Evolutionary conservation across 2,113 vertebrate species (phyloP).

Genomic region (Chaenocephalus aceratus): DNA sequence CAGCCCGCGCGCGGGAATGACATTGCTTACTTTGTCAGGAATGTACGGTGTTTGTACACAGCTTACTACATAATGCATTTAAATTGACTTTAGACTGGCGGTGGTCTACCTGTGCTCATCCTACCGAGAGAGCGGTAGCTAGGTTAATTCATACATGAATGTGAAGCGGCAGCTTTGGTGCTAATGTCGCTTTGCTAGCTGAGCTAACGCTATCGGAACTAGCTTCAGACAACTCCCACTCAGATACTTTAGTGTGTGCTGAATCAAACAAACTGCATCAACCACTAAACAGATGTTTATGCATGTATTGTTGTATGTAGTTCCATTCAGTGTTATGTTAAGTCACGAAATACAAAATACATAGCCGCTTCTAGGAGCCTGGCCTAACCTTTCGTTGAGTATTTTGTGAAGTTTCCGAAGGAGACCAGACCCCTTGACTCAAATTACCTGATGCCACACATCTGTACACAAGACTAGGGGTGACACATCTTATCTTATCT

Average conservation of each 20-base stretch:
- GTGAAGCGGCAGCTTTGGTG: not conserved
- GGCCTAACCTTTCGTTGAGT: not conserved
- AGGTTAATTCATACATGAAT: rapidly evolving
- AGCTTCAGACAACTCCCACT: not conserved
- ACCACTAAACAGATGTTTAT: not conserved
- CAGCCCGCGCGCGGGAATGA: slow-evolving; percentile 76
- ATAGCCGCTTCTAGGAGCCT: not conserved
- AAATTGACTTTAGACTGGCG: rapidly evolving
- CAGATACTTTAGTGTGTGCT: too few species aligned
- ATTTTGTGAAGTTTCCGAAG: too few species aligned
- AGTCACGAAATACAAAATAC: not conserved
- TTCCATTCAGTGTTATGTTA: too few species aligned
- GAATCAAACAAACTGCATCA: not conserved
- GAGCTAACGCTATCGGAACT: slow-evolving; percentile 25
- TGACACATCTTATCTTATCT: too few species aligned
- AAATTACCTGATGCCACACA: not conserved
- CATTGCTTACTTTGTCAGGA: not conserved
- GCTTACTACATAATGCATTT: rapidly evolving
- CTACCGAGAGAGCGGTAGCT: rapidly evolving
- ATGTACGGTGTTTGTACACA: not conserved
- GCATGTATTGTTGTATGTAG: not conserved
- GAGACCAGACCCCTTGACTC: not conserved
- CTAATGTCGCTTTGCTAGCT: not conserved
- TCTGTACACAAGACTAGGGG: not conserved
- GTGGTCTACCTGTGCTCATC: rapidly evolving